Conservation (phyloP, 2,888 invertebrate species). For the Patella pellucida region DNA sequence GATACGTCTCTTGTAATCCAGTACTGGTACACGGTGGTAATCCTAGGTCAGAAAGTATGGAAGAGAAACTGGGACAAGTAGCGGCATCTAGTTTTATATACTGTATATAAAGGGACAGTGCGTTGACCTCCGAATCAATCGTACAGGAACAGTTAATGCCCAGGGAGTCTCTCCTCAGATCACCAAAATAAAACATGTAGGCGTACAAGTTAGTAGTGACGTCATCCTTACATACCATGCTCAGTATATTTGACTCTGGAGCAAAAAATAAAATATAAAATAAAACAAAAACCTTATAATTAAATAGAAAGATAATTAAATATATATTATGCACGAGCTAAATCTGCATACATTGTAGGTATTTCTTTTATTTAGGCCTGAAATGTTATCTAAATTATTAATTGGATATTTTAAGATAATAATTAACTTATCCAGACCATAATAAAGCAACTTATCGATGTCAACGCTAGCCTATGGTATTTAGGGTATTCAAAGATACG, state of each 20-base stretch:
- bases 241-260: background rate
- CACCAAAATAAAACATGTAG: background rate
- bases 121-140: background rate
- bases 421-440: too few species aligned
- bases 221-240: background rate
- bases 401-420: too few species aligned
- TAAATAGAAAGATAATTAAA: too few species aligned
- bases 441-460: too few species aligned
- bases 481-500: too few species aligned
- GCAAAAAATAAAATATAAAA: background rate
- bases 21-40: background rate
- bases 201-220: background rate
- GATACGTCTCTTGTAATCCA: background rate
- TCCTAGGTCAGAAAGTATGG: background rate
- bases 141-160: background rate
- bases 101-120: background rate
- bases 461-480: too few species aligned
- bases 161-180: background rate
- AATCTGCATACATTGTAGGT: too few species aligned
- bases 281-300: too few species aligned
- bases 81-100: background rate
- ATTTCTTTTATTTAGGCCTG: too few species aligned
- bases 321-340: too few species aligned
- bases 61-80: background rate
- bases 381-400: too few species aligned